phyloP scores from a whole-genome alignment of 2,797 vertebrate genomes.

The Sebastes miniatus region DNA sequence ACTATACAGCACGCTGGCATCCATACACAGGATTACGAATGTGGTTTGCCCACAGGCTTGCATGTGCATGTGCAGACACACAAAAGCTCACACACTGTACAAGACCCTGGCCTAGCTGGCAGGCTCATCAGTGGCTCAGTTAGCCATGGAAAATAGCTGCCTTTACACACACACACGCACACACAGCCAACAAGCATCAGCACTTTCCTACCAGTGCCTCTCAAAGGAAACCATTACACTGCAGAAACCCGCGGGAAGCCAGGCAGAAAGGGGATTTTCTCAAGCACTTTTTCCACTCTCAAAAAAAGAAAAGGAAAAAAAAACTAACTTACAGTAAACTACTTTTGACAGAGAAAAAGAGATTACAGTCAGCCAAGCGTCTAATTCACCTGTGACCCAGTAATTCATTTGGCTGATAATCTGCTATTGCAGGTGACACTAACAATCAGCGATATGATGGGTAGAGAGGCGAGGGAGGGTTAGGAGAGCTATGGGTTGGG shows the following conservation, averaged over 20 bases:
- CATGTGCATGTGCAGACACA: slow-evolving; percentile 7
- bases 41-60: slow-evolving; percentile 5
- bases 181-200: slow-evolving; percentile 67
- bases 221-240: slow-evolving; percentile 78
- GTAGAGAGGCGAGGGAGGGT: slow-evolving; percentile 2
- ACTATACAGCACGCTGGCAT: background rate
- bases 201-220: slow-evolving; percentile 73
- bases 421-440: slow-evolving; percentile 71
- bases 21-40: slow-evolving; percentile 5
- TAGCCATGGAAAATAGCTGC: slow-evolving; percentile 72
- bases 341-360: slow-evolving; percentile 59
- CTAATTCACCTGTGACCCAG: slow-evolving; percentile 76
- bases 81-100: slow-evolving; percentile 9
- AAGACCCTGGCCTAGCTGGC: slow-evolving; percentile 44
- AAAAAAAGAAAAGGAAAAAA: background rate
- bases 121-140: slow-evolving; percentile 63
- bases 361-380: slow-evolving; percentile 69
- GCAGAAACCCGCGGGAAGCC: slow-evolving; percentile 69
- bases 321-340: slow-evolving; percentile 61
- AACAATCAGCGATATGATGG: slow-evolving; percentile 68
- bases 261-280: slow-evolving; percentile 73
- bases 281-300: slow-evolving; percentile 38
- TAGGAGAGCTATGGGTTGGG: slow-evolving; percentile 13
- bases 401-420: slow-evolving; percentile 80
- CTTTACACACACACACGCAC: slow-evolving; percentile 20